A percentile compares a stretch with the other conserved stretches of the same genome.
Conservation (phyloP, 2,797 vertebrate species). For the Clarias pachynema region DNA sequence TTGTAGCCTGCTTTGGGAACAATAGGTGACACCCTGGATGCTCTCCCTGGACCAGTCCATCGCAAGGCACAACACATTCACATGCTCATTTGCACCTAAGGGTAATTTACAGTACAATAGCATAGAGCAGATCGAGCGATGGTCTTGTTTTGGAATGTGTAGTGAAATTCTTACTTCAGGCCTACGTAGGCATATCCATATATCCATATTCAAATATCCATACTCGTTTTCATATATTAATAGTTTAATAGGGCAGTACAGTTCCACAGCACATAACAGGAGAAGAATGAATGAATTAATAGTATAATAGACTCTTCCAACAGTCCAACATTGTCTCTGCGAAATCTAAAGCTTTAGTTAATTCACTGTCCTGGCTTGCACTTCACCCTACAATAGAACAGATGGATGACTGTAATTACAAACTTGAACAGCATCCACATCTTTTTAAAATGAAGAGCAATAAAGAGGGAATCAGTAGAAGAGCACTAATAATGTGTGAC, state of each 20-base stretch:
- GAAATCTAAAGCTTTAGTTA: slow-evolving; percentile 52
- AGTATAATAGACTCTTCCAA: slow-evolving; percentile 30
- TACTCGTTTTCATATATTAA: background rate
- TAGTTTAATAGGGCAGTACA: background rate
- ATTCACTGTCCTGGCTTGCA: slow-evolving; percentile 54
- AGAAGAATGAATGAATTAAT: slow-evolving; percentile 15
- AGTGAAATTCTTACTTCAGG: background rate
- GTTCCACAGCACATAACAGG: background rate
- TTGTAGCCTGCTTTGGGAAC: background rate
- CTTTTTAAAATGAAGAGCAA: slow-evolving; percentile 50
- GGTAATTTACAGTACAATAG: background rate
- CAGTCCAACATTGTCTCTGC: background rate
- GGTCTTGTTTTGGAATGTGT: background rate
- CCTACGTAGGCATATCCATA: background rate
- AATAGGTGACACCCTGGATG: background rate
- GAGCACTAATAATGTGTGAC: slow-evolving; percentile 28
- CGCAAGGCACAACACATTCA: background rate
- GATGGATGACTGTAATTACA: slow-evolving; percentile 64
- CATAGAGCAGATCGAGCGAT: too few species aligned
- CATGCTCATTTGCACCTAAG: background rate
- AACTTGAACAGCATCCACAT: slow-evolving; percentile 47
- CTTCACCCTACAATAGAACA: slow-evolving; percentile 54
- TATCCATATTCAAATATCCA: background rate
- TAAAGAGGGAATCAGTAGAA: slow-evolving; percentile 28
- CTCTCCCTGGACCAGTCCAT: background rate